Evolutionary conservation across 2,797 vertebrate genomes (phyloP), one percentile per base, ranked within the genome.

Genomic region (Sciaenops ocellatus): DNA sequence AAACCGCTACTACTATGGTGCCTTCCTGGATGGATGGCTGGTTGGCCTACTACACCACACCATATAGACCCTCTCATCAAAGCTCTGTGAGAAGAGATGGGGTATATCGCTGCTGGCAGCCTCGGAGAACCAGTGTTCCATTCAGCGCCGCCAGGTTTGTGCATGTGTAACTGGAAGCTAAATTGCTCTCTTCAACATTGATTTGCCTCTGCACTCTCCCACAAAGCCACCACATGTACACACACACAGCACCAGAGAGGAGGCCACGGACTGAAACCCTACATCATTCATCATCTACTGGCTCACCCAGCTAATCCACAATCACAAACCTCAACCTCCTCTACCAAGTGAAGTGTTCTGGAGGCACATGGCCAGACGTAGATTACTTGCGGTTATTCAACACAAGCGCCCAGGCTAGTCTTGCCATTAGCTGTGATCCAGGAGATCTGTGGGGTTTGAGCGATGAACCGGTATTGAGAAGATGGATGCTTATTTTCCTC

Each of bases 251-350:
- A 78, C 28, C 81, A 59, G 57, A 85, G 80, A 83, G 52, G 62
- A 74, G 88, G 85, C 89, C 86, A 65, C 79, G 13, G 26, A 83
- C 79, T 65, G 57, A 93, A 94, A 91, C 80, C 81, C 85, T 81
- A 82, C 75, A 87, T 92, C 91, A 78, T 94, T 94, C 91, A 91
- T 94, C 93, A 93, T 92, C 76, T 82, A 70, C 77, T 89, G 90
- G 88, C 90, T 87, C 79, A 64, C 79, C 74, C 76, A 61, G 51
- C 83, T 88, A 88, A 92, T 92, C 89, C 86, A 73, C 84, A 91
- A 86, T 92, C 85, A 73, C 89, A 90, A 89, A 91, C 90, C 90
- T 87, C 90, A 91, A 76, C 50, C 76, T 87, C 81, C 80, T 87
- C 84, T 30, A 73, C 80, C 66, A 72, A 77, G 84, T 73, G 83